These are phyloP conservation scores for Platerodrilus igneus DNA, from an alignment of 2,888 invertebrate genomes.

Conservation along the genomic window DNA sequence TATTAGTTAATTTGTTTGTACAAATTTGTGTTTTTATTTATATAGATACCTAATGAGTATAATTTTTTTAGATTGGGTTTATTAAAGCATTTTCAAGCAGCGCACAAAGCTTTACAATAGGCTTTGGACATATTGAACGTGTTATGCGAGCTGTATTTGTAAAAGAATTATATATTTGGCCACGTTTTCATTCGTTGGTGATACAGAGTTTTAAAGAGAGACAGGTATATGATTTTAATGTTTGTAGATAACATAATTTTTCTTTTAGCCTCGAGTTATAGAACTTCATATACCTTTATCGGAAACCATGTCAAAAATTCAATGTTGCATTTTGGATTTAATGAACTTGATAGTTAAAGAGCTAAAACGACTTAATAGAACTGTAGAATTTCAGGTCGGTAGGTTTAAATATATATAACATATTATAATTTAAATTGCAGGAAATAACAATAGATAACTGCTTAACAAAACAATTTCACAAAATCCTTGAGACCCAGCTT, in stretches of 20 bases:
- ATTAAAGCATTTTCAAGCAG: slow-evolving; percentile 93
- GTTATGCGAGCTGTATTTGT: slow-evolving; percentile 93
- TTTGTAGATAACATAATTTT: neutral
- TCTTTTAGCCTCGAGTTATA: slow-evolving; percentile 62
- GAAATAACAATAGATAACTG: slow-evolving; percentile 93
- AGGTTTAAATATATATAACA: neutral
- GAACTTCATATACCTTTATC: slow-evolving; percentile 86
- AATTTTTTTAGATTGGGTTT: slow-evolving; percentile 72
- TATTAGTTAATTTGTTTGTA: slow-evolving; percentile 4
- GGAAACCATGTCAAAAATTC: slow-evolving; percentile 74
- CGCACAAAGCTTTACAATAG: slow-evolving; percentile 83
- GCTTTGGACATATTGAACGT: slow-evolving; percentile 87
- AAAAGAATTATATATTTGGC: slow-evolving; percentile 88
- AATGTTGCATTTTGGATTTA: slow-evolving; percentile 85
- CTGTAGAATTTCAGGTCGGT: slow-evolving; percentile 61
- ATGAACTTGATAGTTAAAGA: slow-evolving; percentile 92
- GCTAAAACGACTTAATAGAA: slow-evolving; percentile 78
- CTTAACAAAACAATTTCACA: slow-evolving; percentile 86
- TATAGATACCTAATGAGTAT: slow-evolving; percentile 17
- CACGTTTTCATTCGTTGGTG: slow-evolving; percentile 71
- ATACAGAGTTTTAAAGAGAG: slow-evolving; percentile 55
- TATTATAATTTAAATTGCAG: too few species aligned
- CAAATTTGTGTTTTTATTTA: slow-evolving; percentile 11
- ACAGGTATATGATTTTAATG: slow-evolving; percentile 48
- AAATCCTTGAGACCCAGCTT: slow-evolving; percentile 79